Base-by-base conservation (phyloP, 2,113 vertebrate species). In the Rhombomys opimus region DNA sequence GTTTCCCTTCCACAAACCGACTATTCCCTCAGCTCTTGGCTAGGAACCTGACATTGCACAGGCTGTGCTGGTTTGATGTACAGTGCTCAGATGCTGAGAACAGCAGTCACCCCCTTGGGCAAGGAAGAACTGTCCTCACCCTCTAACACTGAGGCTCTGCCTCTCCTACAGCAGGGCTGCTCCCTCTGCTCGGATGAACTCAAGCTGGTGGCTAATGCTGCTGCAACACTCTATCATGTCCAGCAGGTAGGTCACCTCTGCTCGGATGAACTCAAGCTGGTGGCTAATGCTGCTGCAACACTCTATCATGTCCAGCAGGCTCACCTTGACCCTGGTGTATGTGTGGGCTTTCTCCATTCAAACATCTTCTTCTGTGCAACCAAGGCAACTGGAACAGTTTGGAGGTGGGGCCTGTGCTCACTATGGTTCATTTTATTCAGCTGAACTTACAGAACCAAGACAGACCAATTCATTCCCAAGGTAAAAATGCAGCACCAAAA, bases 381-480 rank as follows among this genome's bases (percentile, higher is more conserved):
- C 88, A 77, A 25, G 85, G 23, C 35, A 92, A 25, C n/a, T 78
- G n/a, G 73, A 95, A 86, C n/a, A 65, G 59, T 85, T 41, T 85
- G 23, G 81, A 63, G 81, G n/a, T 41, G 14, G 86, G 46, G 3
- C 46, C 22, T 85, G 63, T 78, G 46, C 52, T 67, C 54, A 75
- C 70, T n/a, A 18, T 17, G 52, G 59, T 23, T 90, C 50, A 76
- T 30, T 57, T 32, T 52, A 92, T 46, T 61, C 52, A 61, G 59
- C 3, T 94, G 65, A n/a, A 92, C 78, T 50, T 85, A 84, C 7
- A 72, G 35, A 12, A 75, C 38, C 20, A 76, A 82, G 38, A 81
- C 68, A 97, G 75, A 90, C 41, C 54, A 95, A 78, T 75, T 89
- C 78, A 92, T 41, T 75, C 20, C 81, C 8, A 87, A 50, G 52